Evolutionary conservation across 1,140 invertebrate genomes (phyloP), one percentile per base, ranked within the genome.

Genomic region (Dendroctonus ponderosae): DNA sequence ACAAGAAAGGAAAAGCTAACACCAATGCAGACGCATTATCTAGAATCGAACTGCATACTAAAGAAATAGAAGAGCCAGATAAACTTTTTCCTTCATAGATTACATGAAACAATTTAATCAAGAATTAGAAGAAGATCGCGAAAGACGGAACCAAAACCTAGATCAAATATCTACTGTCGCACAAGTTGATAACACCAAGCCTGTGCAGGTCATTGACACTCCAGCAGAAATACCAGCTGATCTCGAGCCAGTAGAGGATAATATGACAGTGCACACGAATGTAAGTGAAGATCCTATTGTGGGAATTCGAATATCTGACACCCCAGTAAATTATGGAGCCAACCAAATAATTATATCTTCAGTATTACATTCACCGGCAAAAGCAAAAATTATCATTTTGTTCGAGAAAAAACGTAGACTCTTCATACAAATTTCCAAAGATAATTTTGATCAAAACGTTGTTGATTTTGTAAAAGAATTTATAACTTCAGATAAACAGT

Each of bases 311-410:
- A 61, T 61, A n/a, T 49, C 11, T 37, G n/a, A 68, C 5, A 65
- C 15, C 42, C n/a, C 48, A 53, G 56, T 69, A 14, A 69, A 69
- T 54, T 48, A 38, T n/a, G 63, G 57, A 11, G 9, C 11, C 7
- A 63, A 68, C 50, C 44, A 61, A 49, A 49, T 61, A 49, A 14
- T 49, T 37, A 39, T 61, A n/a, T 40, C 43, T 7, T 49, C 12
- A 8, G 59, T 61, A 11, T 42, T 49, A 42, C 59, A 61, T 61
- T 49, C 59, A 7, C 59, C 59, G 5, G 59, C 49, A 3, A 51
- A 48, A 49, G 43, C 59, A 61, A 61, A 49, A 61, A 61, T 51
- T 0, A 61, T 50, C 7, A 61, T 61, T 61, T 61, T 61, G 50
- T 61, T 49, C n/a, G 59, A n/a, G 15, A 61, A 61, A 49, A 61